A percentile compares a stretch with the other conserved stretches of the same genome.
Evolutionary conservation across 2,113 vertebrate species (phyloP).

Genomic region (Ciconia stormi): DNA sequence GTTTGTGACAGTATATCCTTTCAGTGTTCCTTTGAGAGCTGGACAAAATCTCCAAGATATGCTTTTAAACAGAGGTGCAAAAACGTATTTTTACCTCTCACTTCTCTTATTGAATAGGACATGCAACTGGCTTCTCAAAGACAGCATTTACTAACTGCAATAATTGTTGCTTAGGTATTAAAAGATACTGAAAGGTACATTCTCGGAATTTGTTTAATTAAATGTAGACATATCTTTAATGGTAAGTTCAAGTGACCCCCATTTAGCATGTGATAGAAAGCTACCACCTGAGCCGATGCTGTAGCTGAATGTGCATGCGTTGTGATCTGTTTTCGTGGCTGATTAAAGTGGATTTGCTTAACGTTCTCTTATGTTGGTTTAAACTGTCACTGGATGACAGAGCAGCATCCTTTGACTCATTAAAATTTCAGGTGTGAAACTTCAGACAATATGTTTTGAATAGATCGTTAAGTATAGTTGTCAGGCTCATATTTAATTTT

Average conservation of each 20-base stretch:
- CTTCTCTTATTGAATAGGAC: neutral
- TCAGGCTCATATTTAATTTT: neutral
- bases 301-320: neutral
- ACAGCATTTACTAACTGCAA: neutral
- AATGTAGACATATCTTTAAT: neutral
- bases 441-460: neutral
- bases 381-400: neutral
- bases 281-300: neutral
- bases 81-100: neutral
- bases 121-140: neutral
- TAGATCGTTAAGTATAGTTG: neutral
- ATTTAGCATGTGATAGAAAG: neutral
- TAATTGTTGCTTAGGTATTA: neutral
- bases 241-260: neutral
- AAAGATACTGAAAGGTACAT: neutral
- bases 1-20: neutral
- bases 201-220: neutral
- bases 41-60: neutral
- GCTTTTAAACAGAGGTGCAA: neutral
- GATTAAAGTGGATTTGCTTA: neutral
- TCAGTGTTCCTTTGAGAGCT: neutral
- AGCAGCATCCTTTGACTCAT: neutral
- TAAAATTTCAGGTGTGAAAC: neutral
- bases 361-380: neutral
- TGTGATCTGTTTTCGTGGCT: fast-evolving